Percentiles rank a stretch among this genome's conserved stretches.
phyloP scores from a whole-genome alignment of 2,113 vertebrate genomes.

The Corythornis vintsioides region DNA sequence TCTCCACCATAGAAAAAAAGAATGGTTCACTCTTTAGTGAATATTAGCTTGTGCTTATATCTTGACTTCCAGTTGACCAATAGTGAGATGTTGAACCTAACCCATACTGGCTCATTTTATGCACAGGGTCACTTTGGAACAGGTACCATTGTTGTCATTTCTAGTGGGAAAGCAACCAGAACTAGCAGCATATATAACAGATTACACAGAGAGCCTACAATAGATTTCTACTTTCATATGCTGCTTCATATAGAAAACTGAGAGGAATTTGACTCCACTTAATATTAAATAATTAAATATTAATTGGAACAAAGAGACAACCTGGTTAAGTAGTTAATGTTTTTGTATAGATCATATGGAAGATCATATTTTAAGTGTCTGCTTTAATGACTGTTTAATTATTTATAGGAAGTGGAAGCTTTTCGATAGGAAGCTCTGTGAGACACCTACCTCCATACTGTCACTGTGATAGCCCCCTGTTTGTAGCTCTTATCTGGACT shows the following conservation, averaged over 20 bases:
- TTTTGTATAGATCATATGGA: not conserved
- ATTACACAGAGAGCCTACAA: not conserved
- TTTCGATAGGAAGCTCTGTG: not conserved
- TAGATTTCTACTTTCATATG: not conserved
- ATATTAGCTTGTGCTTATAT: not conserved
- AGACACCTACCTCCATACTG: not conserved
- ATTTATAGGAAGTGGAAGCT: slow-evolving; percentile 18
- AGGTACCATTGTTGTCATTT: not conserved
- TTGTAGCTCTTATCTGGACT: not conserved
- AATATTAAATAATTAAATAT: slow-evolving; percentile 30
- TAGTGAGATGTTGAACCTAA: not conserved
- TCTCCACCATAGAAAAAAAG: not conserved
- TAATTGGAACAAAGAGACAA: not conserved
- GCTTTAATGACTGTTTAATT: slow-evolving; percentile 5
- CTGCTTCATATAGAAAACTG: not conserved
- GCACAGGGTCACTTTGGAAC: not conserved
- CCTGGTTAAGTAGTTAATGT: slow-evolving; percentile 28
- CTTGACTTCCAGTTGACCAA: not conserved
- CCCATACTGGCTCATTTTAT: not conserved
- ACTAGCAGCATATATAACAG: not conserved
- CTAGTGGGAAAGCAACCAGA: not conserved
- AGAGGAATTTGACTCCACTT: not conserved
- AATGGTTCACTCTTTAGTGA: not conserved
- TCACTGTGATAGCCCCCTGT: not conserved
- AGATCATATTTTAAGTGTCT: not conserved